These are phyloP conservation scores for Notocelia uddmanniana DNA, from an alignment of 2,888 invertebrate genomes.

Conservation along the genomic window DNA sequence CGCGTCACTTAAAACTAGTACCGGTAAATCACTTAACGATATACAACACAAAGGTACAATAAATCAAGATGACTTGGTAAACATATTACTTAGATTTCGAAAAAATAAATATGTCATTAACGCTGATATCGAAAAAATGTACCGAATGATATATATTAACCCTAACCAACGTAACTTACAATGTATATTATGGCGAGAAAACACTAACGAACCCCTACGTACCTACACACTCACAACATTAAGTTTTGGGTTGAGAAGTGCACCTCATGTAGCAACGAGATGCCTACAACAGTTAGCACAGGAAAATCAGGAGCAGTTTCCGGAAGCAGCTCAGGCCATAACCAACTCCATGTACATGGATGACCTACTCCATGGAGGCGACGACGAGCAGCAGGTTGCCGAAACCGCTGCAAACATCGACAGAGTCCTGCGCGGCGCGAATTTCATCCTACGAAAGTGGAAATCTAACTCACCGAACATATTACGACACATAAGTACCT, in stretches of 20 bases:
- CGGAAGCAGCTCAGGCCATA: background rate
- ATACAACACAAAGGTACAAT: constrained; percentile 11
- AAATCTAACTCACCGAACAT: constrained; percentile 9
- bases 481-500: background rate
- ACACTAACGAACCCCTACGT: background rate
- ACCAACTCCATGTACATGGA: constrained; percentile 14
- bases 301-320: background rate
- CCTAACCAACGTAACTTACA: background rate
- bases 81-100: background rate
- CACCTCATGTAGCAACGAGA: constrained; percentile 11
- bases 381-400: constrained; percentile 4
- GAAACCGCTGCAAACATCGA: background rate
- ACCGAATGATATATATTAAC: constrained; percentile 7
- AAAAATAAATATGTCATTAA: background rate
- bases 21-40: background rate
- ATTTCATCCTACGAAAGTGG: constrained; percentile 1
- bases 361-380: constrained; percentile 6
- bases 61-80: background rate
- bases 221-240: constrained; percentile 5
- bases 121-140: constrained; percentile 5
- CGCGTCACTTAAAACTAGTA: background rate
- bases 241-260: constrained; percentile 8
- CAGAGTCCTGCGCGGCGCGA: background rate
- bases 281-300: constrained; percentile 6
- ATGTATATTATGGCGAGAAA: constrained; percentile 17